A percentile compares a stretch with the other conserved stretches of the same genome.
These are phyloP conservation scores for Callorhinus ursinus DNA, from an alignment of 2,113 vertebrate genomes.

Conservation along the genomic window DNA sequence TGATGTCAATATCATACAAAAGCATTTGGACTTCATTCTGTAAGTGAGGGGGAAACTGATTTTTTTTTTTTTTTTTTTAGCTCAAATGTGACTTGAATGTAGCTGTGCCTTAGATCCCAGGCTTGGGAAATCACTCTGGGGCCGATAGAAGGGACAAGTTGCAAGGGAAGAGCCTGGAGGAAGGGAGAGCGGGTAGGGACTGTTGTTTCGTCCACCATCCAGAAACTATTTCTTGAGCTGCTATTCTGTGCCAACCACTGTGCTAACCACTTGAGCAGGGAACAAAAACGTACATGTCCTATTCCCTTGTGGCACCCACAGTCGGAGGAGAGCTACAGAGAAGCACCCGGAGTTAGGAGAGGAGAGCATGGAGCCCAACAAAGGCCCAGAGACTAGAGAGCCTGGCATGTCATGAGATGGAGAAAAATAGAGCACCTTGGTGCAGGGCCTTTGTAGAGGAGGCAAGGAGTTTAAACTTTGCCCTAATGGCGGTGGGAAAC, in stretches of 20 bases:
- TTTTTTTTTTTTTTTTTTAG: neutral
- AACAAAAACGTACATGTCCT: neutral
- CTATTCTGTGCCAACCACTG: neutral
- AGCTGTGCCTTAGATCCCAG: neutral
- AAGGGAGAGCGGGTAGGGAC: neutral
- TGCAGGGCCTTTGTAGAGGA: neutral
- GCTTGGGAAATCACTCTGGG: neutral
- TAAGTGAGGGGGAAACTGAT: neutral
- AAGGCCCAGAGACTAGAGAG: neutral
- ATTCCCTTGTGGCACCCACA: neutral
- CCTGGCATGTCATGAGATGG: neutral
- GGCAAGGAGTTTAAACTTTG: constrained; percentile 7
- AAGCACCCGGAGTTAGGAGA: neutral
- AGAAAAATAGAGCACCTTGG: constrained; percentile 1
- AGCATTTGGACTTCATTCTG: neutral
- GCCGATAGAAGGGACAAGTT: neutral
- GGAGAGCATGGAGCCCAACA: neutral
- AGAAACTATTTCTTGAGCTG: neutral
- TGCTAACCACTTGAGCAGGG: neutral
- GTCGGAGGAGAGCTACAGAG: neutral
- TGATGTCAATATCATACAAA: neutral
- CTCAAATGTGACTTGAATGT: neutral
- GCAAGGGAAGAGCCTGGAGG: neutral
- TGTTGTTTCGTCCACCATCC: neutral
- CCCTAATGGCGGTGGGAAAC: neutral